A percentile compares a stretch with the other conserved stretches of the same genome.
Conservation (phyloP, 2,888 invertebrate genomes). For the Tortrix viridana region DNA sequence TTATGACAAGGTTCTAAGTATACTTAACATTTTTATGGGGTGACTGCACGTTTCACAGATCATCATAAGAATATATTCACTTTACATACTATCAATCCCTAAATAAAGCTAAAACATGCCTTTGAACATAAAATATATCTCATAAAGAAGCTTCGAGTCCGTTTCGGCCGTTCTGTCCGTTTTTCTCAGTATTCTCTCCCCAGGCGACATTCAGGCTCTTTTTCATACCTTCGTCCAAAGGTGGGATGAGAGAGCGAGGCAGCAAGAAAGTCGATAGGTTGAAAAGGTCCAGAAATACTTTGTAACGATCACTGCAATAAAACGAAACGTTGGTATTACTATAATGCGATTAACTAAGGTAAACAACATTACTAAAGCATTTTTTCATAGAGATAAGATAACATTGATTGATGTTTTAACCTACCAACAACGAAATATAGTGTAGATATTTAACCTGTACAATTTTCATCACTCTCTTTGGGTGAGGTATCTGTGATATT, state of each 20-base stretch:
- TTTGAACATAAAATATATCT: neutral
- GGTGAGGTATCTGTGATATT: neutral
- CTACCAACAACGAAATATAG: too few relatives aligned
- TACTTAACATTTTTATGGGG: too few relatives aligned
- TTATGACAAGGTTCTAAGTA: too few relatives aligned
- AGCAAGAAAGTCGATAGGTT: constrained; percentile 98
- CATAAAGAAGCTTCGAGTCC: constrained; percentile 43
- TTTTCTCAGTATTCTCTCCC: constrained; percentile 63
- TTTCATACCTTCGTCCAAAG: constrained; percentile 93
- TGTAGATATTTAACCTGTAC: too few relatives aligned
- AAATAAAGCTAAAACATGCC: too few relatives aligned
- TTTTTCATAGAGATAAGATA: too few relatives aligned
- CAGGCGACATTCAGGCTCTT: constrained; percentile 86
- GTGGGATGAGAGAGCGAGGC: constrained; percentile 95
- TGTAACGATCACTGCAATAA: constrained; percentile 96
- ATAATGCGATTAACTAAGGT: too few relatives aligned
- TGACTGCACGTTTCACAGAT: too few relatives aligned
- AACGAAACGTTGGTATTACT: constrained; percentile 19
- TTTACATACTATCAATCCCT: too few relatives aligned
- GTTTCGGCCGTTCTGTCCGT: constrained; percentile 43
- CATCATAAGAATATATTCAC: too few relatives aligned
- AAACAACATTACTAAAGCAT: too few relatives aligned
- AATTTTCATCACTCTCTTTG: neutral
- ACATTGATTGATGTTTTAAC: too few relatives aligned
- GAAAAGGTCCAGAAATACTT: constrained; percentile 98